phyloP scores from a whole-genome alignment of 2,888 invertebrate species.

The Dolichomitus sp. region DNA sequence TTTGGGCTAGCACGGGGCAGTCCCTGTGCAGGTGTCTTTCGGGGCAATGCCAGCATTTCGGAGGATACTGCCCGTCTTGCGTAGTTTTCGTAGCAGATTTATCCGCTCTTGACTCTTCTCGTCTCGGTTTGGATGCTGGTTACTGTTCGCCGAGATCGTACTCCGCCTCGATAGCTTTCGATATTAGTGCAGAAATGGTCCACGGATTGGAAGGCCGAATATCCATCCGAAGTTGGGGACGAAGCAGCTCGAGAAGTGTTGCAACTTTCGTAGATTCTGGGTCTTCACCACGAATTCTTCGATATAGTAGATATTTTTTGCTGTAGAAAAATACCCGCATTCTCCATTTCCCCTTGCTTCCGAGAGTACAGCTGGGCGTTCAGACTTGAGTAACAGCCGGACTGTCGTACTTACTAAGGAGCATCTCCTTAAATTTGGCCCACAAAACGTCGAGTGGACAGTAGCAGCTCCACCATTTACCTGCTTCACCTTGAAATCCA shows the following conservation, averaged over 20 bases:
- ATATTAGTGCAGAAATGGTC: neutral
- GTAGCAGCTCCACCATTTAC: neutral
- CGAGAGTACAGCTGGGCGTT: neutral
- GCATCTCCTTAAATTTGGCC: neutral
- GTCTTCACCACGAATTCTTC: neutral
- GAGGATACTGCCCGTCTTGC: no score
- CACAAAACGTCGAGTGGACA: neutral
- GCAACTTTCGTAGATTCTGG: neutral
- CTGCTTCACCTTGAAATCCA: neutral
- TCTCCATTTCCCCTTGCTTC: neutral
- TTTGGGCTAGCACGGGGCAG: no score
- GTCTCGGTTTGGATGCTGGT: no score
- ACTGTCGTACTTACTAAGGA: neutral
- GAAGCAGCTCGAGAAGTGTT: neutral
- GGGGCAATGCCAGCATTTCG: no score
- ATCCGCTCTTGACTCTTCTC: neutral
- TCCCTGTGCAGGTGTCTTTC: no score
- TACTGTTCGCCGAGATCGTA: neutral
- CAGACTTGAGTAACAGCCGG: neutral
- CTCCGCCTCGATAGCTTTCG: neutral
- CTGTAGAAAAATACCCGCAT: neutral
- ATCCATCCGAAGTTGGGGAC: neutral
- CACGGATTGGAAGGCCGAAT: neutral
- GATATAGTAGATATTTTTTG: slow-evolving; percentile 1
- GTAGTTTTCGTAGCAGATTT: no score